These are phyloP conservation scores for Eupeodes latifasciatus DNA, from an alignment of 2,888 invertebrate genomes.

Conservation along the genomic window DNA sequence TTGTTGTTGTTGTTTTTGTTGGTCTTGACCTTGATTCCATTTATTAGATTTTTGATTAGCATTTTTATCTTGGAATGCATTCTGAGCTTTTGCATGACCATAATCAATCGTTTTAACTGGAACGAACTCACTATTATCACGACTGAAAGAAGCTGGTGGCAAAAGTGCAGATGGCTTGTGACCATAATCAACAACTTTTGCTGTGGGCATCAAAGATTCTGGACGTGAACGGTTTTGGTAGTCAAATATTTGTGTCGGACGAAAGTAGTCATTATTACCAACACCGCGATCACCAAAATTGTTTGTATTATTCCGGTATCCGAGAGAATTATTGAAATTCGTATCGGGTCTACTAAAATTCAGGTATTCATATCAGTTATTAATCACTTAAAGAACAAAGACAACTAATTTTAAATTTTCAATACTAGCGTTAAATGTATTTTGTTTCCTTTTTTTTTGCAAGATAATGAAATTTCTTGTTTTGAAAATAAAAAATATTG, in stretches of 20 bases:
- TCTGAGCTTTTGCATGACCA: conserved; percentile 85
- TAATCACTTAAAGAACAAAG: neutral
- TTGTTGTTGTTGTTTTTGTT: neutral
- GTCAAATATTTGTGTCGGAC: conserved; percentile 88
- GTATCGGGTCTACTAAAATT: conserved; percentile 63
- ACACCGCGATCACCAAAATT: conserved; percentile 75
- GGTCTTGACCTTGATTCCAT: conserved; percentile 20
- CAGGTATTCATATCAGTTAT: conserved; percentile 57
- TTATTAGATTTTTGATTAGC: conserved; percentile 22
- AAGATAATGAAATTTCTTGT: neutral
- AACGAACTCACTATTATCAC: conserved; percentile 84
- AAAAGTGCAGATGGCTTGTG: conserved; percentile 85
- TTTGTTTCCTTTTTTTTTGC: neutral
- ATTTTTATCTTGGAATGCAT: conserved; percentile 52
- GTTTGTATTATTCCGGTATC: conserved; percentile 68
- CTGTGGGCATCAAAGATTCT: conserved; percentile 85
- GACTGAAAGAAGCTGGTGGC: conserved; percentile 46
- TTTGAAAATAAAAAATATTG: neutral
- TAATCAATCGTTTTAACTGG: conserved; percentile 90
- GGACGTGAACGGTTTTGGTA: conserved; percentile 87
- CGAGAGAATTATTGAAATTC: conserved; percentile 60
- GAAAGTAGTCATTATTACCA: conserved; percentile 84
- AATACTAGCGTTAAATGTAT: neutral
- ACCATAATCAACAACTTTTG: conserved; percentile 89
- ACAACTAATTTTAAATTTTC: neutral